Evolutionary conservation across 2,888 invertebrate genomes (phyloP), one percentile per base, ranked within the genome.

Genomic region (Coecobrya sp.): DNA sequence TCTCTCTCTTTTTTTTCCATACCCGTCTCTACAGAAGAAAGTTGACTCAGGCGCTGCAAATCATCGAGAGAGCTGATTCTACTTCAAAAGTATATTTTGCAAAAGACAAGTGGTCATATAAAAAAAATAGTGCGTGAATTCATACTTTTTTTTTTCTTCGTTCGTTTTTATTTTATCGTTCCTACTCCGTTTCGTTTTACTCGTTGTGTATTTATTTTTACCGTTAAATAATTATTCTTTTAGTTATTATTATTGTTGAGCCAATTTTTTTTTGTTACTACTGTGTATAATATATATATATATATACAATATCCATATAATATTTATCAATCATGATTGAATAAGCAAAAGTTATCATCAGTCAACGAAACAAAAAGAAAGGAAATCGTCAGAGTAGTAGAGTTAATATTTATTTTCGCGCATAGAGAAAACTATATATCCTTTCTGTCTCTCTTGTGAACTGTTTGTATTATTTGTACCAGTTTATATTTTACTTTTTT

Each of bases 1-100:
- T 62, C 25, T 55, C 25, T 42, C 42, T 73, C 19, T 2, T 36
- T 85, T 36, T 2, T 82, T 27, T 3, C 22, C 16, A 27, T 25
- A 1, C 25, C 25, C 68, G 3, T 16, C 55, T 27, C 42, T 68
- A 73, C 82, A 86, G 82, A 91, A 91, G 82, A 91, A 91, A 87
- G 91, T 91, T 86, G 91, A 91, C 82, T 70, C 91, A 59, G 87
- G 73, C 73, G 81, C 91, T 65, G 42, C 91, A 49, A 91, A 91
- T 87, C 91, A 91, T 62, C 91, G 91, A 70, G 91, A 91, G 76
- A 91, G 91, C 91, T 91, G 91, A 91, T 91, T 91, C 86, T 91
- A 59, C 59, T 91, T 76, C 81, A 70, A 70, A 8, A 59, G 22
- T 62, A 68, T 87, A 84, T 91, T 87, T 70, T 65, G 68, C 87